phyloP scores from a whole-genome alignment of 2,113 vertebrate genomes.

The Mus musculus region DNA sequence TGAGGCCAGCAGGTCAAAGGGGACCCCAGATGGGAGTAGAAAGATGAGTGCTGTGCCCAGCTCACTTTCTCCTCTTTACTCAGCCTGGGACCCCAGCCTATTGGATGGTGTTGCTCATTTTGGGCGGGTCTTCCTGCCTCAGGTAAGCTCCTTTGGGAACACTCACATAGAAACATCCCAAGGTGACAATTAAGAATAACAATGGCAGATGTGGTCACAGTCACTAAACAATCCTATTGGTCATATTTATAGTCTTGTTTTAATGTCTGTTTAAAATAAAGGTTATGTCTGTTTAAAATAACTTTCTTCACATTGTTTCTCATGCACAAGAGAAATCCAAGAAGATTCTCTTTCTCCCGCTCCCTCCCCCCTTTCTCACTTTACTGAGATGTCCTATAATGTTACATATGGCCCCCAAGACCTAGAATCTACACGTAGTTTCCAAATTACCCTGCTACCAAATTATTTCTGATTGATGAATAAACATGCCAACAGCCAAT shows the following conservation, averaged over 20 bases:
- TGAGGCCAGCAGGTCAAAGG: no score
- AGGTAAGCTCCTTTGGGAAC: not conserved
- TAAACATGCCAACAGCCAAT: no score
- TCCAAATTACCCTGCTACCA: no score
- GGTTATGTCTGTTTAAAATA: not conserved
- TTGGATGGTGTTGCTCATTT: not conserved
- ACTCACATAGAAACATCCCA: not conserved
- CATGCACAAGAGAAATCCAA: not conserved
- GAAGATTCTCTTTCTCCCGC: not conserved
- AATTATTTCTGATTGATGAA: no score
- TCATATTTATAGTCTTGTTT: not conserved
- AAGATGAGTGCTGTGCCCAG: not conserved
- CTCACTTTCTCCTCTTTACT: not conserved
- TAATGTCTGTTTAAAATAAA: constrained; percentile 29
- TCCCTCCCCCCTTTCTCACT: not conserved
- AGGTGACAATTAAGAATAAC: not conserved
- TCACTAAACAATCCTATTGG: not conserved
- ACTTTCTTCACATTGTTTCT: constrained; percentile 34
- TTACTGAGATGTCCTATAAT: not conserved
- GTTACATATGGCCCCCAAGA: no score
- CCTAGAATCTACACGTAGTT: no score
- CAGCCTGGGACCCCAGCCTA: not conserved
- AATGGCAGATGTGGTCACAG: not conserved
- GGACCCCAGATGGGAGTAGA: not conserved
- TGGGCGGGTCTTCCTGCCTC: not conserved